Conservation (phyloP, 1,140 invertebrate genomes). For the Zaprionus nigranus region DNA sequence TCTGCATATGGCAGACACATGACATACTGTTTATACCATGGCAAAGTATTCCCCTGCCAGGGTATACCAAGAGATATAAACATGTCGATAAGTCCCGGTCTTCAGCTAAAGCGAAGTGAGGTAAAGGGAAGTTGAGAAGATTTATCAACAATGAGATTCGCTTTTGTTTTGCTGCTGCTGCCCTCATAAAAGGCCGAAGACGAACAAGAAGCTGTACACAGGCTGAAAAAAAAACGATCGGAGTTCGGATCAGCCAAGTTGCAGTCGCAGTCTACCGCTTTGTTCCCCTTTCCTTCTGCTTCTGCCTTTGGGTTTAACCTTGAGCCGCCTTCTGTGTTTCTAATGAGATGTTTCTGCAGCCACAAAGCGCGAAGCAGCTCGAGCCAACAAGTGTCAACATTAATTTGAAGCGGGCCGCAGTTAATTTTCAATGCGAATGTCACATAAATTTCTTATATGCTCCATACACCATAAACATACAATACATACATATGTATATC, state of each 20-base stretch:
- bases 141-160: constrained; percentile 47
- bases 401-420: constrained; percentile 72
- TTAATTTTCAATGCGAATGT: constrained; percentile 65
- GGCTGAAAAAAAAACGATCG: background rate
- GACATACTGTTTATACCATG: background rate
- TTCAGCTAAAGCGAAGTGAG: background rate
- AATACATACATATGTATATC: constrained; percentile 42
- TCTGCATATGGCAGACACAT: background rate
- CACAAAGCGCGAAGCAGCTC: constrained; percentile 25
- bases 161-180: constrained; percentile 54
- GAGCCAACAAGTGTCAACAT: constrained; percentile 74
- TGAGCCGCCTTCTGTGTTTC: constrained; percentile 53
- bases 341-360: constrained; percentile 59
- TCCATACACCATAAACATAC: constrained; percentile 19
- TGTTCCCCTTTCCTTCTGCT: background rate
- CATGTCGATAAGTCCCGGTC: constrained; percentile 30
- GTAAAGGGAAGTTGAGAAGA: constrained; percentile 37
- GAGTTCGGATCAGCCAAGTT: background rate
- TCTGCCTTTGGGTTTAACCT: constrained; percentile 46
- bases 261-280: background rate
- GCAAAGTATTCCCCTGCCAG: background rate
- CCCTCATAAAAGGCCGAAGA: constrained; percentile 18
- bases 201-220: constrained; percentile 5
- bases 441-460: constrained; percentile 74
- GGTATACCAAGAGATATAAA: constrained; percentile 12